These are phyloP conservation scores for Pipistrellus pipistrellus DNA, from an alignment of 2,797 vertebrate genomes.

Conservation along the genomic window DNA sequence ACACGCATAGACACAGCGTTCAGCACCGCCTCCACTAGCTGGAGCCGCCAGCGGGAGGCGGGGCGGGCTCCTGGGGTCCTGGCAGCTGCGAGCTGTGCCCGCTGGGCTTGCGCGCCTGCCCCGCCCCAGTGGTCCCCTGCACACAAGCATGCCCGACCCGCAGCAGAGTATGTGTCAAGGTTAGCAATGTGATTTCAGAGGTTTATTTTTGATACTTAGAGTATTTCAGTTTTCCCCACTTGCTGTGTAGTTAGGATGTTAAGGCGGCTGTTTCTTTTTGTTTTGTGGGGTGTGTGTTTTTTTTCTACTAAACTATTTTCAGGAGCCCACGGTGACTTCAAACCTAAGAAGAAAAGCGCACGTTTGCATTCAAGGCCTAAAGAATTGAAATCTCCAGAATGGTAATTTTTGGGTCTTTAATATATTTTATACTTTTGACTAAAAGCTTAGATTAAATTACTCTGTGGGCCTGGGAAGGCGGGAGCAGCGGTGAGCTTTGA, in stretches of 20 bases:
- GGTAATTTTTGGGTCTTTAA: background rate
- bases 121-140: background rate
- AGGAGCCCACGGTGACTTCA: background rate
- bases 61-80: background rate
- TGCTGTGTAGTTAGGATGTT: background rate
- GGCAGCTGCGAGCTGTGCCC: constrained; percentile 30
- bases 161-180: background rate
- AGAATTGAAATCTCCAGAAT: background rate
- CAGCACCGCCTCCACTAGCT: background rate
- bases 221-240: constrained; percentile 44
- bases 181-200: constrained; percentile 25
- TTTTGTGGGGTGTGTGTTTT: background rate
- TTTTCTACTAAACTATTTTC: background rate
- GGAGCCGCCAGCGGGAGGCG: background rate
- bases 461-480: background rate
- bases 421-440: background rate
- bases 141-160: background rate
- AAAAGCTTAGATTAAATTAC: background rate
- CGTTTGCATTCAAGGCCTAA: background rate
- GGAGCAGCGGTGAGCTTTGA: background rate
- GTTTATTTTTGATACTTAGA: constrained; percentile 70
- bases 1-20: too few species aligned
- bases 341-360: constrained; percentile 12
- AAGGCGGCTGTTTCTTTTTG: background rate
- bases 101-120: background rate